Evolutionary conservation across 1,140 invertebrate species (phyloP).

Genomic region (Vanessa tameamea): DNA sequence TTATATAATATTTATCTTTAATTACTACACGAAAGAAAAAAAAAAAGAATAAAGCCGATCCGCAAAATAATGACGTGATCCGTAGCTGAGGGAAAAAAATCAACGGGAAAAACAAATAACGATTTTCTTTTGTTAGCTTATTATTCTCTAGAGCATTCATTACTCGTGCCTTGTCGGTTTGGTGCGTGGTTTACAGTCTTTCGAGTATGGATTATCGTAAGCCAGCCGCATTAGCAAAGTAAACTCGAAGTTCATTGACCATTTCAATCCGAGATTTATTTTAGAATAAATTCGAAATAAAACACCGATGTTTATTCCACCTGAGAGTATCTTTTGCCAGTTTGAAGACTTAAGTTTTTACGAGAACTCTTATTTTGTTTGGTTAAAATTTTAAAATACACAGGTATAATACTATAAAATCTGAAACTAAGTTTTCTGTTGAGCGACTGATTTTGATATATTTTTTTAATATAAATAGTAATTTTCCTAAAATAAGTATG

Average conservation of each 20-base stretch:
- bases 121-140: constrained; percentile 80
- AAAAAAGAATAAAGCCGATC: constrained; percentile 55
- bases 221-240: constrained; percentile 37
- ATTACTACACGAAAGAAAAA: constrained; percentile 74
- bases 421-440: background rate
- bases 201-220: constrained; percentile 42
- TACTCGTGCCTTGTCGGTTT: constrained; percentile 56
- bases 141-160: constrained; percentile 76
- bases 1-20: constrained; percentile 81
- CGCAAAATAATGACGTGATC: constrained; percentile 73
- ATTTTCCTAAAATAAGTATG: background rate
- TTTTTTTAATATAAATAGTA: background rate
- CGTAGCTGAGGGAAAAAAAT: constrained; percentile 59
- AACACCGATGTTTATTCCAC: constrained; percentile 34
- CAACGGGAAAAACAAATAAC: constrained; percentile 74
- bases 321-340: constrained; percentile 28
- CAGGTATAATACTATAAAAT: background rate
- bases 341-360: constrained; percentile 36
- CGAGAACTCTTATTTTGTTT: constrained; percentile 28
- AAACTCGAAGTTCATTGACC: constrained; percentile 45
- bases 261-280: constrained; percentile 30
- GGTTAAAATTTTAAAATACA: constrained; percentile 6
- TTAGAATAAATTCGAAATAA: constrained; percentile 36
- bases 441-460: background rate
- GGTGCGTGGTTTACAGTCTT: constrained; percentile 41